phyloP scores from a whole-genome alignment of 2,888 invertebrate species.

The Cheilosia vulpina region DNA sequence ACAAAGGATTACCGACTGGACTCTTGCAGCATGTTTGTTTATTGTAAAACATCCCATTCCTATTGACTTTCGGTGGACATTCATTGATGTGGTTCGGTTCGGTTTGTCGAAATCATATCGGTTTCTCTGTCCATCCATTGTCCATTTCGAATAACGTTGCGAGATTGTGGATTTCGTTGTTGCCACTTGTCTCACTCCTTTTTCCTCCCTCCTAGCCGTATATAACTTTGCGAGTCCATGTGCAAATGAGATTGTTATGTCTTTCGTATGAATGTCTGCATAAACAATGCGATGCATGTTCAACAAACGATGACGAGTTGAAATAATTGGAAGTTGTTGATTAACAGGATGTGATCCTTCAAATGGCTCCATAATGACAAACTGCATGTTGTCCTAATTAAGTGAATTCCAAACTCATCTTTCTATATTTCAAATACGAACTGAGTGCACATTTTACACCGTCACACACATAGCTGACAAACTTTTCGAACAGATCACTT shows the following conservation, averaged over 20 bases:
- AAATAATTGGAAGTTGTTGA: slow-evolving; percentile 28
- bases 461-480: background rate
- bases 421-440: background rate
- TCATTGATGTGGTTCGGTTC: slow-evolving; percentile 69
- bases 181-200: background rate
- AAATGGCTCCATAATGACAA: background rate
- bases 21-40: slow-evolving; percentile 63
- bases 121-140: slow-evolving; percentile 34
- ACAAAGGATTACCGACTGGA: slow-evolving; percentile 62
- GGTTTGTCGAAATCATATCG: slow-evolving; percentile 65
- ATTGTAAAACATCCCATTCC: slow-evolving; percentile 73
- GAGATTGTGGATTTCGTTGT: slow-evolving; percentile 25
- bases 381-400: background rate
- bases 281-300: slow-evolving; percentile 17
- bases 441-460: background rate
- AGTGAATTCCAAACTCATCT: background rate
- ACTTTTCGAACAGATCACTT: slow-evolving; percentile 27
- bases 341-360: slow-evolving; percentile 1
- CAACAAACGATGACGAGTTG: slow-evolving; percentile 18
- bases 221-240: background rate
- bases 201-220: background rate
- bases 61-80: slow-evolving; percentile 67
- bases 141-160: slow-evolving; percentile 38
- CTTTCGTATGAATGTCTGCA: background rate
- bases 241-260: slow-evolving; percentile 18